A percentile compares a stretch with the other conserved stretches of the same genome.
phyloP scores from a whole-genome alignment of 2,113 vertebrate genomes.

The Gymnogyps californianus region DNA sequence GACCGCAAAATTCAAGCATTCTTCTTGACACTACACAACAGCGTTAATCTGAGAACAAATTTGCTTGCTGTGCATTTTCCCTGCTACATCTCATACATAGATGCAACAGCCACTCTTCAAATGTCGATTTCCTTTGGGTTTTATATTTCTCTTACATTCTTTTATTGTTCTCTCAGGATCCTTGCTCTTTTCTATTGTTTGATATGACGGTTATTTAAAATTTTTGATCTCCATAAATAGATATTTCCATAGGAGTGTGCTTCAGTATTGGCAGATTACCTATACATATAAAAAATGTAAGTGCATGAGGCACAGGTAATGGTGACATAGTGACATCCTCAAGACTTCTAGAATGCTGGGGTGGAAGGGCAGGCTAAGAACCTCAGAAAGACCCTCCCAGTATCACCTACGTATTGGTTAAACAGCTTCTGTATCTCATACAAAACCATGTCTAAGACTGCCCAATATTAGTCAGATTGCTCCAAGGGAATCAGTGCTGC shows the following conservation, averaged over 20 bases:
- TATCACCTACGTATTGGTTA: background rate
- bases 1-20: background rate
- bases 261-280: background rate
- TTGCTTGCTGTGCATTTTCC: background rate
- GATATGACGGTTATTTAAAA: background rate
- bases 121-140: background rate
- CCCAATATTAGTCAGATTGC: background rate
- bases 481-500: background rate
- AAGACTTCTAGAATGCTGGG: background rate
- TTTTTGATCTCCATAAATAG: background rate
- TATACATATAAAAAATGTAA: background rate
- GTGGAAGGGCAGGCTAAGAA: background rate
- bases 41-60: background rate
- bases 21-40: background rate
- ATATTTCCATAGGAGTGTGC: background rate
- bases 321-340: too few relatives aligned
- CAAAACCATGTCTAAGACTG: background rate
- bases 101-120: background rate
- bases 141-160: background rate
- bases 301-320: background rate
- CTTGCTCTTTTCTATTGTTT: background rate
- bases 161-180: background rate
- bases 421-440: background rate
- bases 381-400: background rate
- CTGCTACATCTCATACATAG: background rate